Conservation (phyloP, 2,113 vertebrate genomes). For the Columba livia region DNA sequence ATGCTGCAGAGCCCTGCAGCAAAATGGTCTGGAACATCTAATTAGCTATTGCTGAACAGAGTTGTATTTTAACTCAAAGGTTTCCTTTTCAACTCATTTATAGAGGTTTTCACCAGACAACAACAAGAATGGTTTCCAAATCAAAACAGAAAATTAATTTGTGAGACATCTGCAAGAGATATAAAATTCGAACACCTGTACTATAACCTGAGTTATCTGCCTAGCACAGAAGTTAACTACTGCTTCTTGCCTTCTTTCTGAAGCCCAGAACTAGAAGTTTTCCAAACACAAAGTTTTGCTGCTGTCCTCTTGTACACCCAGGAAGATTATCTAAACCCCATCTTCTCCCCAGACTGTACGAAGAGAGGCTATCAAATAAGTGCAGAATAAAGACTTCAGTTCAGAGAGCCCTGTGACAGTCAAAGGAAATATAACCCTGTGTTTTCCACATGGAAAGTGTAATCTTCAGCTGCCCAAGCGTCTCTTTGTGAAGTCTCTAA, state of each 20-base stretch:
- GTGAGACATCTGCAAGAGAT: not conserved
- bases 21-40: slow-evolving; percentile 34
- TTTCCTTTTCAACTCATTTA: not conserved
- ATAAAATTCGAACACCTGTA: not conserved
- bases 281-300: not conserved
- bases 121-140: not conserved
- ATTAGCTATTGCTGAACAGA: slow-evolving; percentile 3
- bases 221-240: not conserved
- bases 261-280: not conserved
- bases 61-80: slow-evolving; percentile 7
- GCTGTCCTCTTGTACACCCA: not conserved
- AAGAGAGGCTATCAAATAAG: not conserved
- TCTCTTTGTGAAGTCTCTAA: not conserved
- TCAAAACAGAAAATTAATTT: not conserved
- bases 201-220: not conserved
- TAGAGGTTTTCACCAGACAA: not conserved
- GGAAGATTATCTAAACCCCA: not conserved
- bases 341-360: not conserved
- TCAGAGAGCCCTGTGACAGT: not conserved
- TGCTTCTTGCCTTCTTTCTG: not conserved
- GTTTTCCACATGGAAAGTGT: not conserved
- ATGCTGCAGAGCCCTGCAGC: not conserved
- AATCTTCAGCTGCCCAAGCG: not conserved
- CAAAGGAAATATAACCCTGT: not conserved
- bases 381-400: not conserved